These are phyloP conservation scores for Euclidia mi DNA, from an alignment of 2,888 invertebrate species.

Conservation along the genomic window DNA sequence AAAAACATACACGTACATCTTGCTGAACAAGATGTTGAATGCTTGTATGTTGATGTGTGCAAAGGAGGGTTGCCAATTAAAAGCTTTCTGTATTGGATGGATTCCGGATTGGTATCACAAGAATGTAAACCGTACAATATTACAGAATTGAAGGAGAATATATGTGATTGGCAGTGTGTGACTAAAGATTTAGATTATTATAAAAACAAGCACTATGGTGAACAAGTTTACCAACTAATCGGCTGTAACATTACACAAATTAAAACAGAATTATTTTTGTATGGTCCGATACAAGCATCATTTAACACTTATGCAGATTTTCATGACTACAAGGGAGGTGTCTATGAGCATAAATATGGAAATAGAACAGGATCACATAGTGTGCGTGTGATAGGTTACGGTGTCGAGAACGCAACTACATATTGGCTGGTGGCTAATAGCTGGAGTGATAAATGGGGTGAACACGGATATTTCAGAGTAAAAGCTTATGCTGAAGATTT, in stretches of 20 bases:
- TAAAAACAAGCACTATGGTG: slow-evolving; percentile 31
- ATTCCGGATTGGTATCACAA: slow-evolving; percentile 19
- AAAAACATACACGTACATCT: slow-evolving; percentile 22
- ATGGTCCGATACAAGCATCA: slow-evolving; percentile 27
- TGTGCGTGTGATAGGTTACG: slow-evolving; percentile 39
- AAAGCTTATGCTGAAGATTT: slow-evolving; percentile 5
- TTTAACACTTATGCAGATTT: slow-evolving; percentile 24
- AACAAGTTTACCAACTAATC: slow-evolving; percentile 11
- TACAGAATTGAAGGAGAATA: background rate
- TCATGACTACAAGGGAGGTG: accelerated
- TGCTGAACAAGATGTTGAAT: slow-evolving; percentile 35
- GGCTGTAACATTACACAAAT: slow-evolving; percentile 18
- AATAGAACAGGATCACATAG: background rate
- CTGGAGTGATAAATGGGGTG: slow-evolving; percentile 24
- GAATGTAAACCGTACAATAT: slow-evolving; percentile 36
- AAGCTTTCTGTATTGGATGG: slow-evolving; percentile 19
- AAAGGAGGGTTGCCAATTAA: accelerated
- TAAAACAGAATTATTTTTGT: slow-evolving; percentile 31
- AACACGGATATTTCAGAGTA: slow-evolving; percentile 26
- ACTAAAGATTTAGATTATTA: slow-evolving; percentile 12
- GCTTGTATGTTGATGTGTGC: background rate
- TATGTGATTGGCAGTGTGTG: slow-evolving; percentile 1
- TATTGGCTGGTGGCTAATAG: slow-evolving; percentile 45
- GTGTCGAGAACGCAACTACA: slow-evolving; percentile 23
- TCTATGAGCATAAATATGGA: slow-evolving; percentile 29